phyloP scores from a whole-genome alignment of 2,797 vertebrate species.

The Emys orbicularis region DNA sequence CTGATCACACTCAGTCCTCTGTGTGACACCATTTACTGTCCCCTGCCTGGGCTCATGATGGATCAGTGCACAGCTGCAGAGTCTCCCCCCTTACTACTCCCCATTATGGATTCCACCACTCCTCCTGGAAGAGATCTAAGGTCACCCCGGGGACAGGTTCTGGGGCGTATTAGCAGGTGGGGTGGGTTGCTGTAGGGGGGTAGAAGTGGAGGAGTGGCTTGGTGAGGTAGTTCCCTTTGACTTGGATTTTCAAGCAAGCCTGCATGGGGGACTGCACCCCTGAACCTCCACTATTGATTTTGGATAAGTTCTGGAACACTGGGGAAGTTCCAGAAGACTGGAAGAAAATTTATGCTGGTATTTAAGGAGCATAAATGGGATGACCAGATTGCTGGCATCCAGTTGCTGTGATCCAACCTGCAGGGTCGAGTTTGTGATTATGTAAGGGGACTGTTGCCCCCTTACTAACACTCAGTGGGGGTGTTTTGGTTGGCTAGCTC shows the following conservation, averaged over 20 bases:
- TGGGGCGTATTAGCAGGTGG: not conserved
- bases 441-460: too few relatives aligned
- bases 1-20: not conserved
- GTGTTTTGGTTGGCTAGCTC: too few relatives aligned
- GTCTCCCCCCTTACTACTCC: too few relatives aligned
- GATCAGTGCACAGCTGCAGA: not conserved
- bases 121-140: not conserved
- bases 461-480: too few relatives aligned
- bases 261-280: not conserved
- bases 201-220: not conserved
- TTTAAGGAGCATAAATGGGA: too few relatives aligned
- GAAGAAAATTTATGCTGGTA: too few relatives aligned
- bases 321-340: too few relatives aligned
- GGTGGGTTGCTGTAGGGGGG: not conserved
- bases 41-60: not conserved
- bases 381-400: rapidly evolving
- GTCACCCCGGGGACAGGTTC: not conserved
- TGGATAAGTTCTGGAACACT: too few relatives aligned
- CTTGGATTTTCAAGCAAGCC: not conserved
- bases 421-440: not conserved
- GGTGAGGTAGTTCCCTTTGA: not conserved
- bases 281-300: too few relatives aligned
- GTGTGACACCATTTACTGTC: too few relatives aligned
- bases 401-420: not conserved
- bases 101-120: too few relatives aligned